These are phyloP conservation scores for Sussaba pulchella DNA, from an alignment of 2,888 invertebrate genomes.

Conservation along the genomic window DNA sequence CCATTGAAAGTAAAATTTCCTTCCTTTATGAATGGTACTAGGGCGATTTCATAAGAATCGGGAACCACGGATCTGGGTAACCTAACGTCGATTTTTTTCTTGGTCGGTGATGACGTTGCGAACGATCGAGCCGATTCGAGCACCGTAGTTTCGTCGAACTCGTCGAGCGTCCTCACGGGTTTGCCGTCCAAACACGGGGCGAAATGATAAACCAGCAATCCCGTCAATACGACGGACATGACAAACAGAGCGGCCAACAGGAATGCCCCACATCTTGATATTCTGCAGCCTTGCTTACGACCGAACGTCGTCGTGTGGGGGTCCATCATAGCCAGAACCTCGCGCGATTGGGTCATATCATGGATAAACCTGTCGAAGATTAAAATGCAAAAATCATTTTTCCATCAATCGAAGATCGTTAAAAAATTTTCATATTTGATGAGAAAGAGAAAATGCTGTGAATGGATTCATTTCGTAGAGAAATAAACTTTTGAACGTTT, in stretches of 20 bases:
- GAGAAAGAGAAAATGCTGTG: no score
- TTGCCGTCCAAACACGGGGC: constrained; percentile 88
- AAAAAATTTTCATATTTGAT: no score
- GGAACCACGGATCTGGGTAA: constrained; percentile 89
- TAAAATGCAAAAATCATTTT: neutral
- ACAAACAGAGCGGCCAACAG: constrained; percentile 88
- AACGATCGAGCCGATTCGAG: constrained; percentile 68
- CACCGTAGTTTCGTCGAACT: constrained; percentile 63
- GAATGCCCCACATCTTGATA: constrained; percentile 88
- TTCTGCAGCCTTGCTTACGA: constrained; percentile 87
- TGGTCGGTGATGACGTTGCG: constrained; percentile 70
- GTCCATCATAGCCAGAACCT: constrained; percentile 87
- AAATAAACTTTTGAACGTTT: no score
- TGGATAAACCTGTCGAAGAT: constrained; percentile 60
- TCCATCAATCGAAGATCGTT: constrained; percentile 1
- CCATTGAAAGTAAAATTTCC: constrained; percentile 93
- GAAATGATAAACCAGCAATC: constrained; percentile 91
- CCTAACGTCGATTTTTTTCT: constrained; percentile 87
- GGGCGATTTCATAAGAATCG: constrained; percentile 88
- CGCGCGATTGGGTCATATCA: constrained; percentile 84
- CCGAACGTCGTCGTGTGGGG: constrained; percentile 88
- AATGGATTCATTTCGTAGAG: no score
- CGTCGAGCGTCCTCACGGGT: constrained; percentile 72
- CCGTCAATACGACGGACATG: constrained; percentile 89
- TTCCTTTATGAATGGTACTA: constrained; percentile 90